phyloP scores from a whole-genome alignment of 2,113 vertebrate genomes.

The Alligator sinensis region DNA sequence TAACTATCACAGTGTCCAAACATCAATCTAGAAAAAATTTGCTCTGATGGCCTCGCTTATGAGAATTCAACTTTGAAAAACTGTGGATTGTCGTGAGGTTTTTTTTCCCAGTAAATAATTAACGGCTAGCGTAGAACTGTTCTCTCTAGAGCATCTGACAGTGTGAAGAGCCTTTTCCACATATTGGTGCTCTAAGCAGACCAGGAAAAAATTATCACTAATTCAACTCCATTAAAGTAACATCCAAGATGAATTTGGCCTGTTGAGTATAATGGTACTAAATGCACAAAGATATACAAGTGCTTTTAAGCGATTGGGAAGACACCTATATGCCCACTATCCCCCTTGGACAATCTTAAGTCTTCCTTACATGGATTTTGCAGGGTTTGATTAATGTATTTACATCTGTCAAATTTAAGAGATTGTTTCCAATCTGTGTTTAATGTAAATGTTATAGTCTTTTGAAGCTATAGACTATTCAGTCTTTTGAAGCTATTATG shows the following conservation, averaged over 20 bases:
- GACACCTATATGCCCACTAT: not conserved
- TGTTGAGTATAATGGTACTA: not conserved
- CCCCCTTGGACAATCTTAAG: not conserved
- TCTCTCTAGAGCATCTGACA: not conserved
- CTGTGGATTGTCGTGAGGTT: constrained; percentile 6
- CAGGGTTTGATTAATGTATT: not conserved
- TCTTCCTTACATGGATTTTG: fast-evolving
- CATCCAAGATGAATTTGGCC: not conserved
- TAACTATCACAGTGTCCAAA: not conserved
- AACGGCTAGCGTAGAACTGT: not conserved
- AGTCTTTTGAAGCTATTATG: not conserved
- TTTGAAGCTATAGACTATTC: not conserved
- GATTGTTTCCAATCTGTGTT: not conserved
- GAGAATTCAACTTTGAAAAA: not conserved
- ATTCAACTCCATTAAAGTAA: not conserved
- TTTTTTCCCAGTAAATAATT: not conserved
- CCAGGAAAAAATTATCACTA: not conserved
- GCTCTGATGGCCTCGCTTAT: not conserved
- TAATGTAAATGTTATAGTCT: not conserved
- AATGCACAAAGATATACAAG: not conserved
- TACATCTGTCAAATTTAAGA: not conserved
- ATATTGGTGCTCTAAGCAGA: not conserved
- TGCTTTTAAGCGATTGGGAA: not conserved
- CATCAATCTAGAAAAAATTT: not conserved
- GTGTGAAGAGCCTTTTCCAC: not conserved